phyloP scores from a whole-genome alignment of 92 coral and sea anemone species.

The Epizoanthus scotinus region DNA sequence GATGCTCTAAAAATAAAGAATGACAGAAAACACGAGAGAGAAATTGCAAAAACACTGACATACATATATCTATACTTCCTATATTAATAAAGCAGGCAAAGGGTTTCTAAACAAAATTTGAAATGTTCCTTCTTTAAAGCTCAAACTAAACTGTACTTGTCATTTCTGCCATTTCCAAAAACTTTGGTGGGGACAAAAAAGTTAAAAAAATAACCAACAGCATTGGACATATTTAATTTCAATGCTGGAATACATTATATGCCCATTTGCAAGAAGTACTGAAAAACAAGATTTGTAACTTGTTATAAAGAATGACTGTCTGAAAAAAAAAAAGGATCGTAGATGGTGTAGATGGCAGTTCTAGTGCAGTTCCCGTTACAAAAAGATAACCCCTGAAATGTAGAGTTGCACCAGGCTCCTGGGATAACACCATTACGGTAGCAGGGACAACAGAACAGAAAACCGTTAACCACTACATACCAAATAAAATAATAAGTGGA shows the following conservation, averaged over 20 bases:
- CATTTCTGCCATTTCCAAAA: no score
- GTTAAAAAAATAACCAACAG: not conserved
- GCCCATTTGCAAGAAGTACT: no score
- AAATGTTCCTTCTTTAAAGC: no score
- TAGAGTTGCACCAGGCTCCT: no score
- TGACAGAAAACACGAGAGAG: not conserved
- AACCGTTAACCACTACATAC: no score
- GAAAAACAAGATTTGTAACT: not conserved
- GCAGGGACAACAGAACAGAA: not conserved
- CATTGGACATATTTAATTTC: not conserved
- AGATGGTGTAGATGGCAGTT: not conserved
- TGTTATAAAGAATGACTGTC: not conserved
- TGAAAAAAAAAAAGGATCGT: not conserved
- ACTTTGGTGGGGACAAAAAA: not conserved
- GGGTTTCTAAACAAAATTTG: not conserved
- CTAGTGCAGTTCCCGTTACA: no score
- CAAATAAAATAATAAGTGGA: not conserved
- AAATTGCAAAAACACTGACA: not conserved
- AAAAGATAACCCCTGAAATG: no score
- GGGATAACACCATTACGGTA: not conserved
- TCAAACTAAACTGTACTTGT: no score
- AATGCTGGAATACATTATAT: no score
- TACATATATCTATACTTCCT: no score
- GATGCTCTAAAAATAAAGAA: constrained; percentile 16
- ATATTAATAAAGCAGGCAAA: no score